Evolutionary conservation across 2,888 invertebrate genomes (phyloP).

Genomic region (Steinernema carpocapsae): DNA sequence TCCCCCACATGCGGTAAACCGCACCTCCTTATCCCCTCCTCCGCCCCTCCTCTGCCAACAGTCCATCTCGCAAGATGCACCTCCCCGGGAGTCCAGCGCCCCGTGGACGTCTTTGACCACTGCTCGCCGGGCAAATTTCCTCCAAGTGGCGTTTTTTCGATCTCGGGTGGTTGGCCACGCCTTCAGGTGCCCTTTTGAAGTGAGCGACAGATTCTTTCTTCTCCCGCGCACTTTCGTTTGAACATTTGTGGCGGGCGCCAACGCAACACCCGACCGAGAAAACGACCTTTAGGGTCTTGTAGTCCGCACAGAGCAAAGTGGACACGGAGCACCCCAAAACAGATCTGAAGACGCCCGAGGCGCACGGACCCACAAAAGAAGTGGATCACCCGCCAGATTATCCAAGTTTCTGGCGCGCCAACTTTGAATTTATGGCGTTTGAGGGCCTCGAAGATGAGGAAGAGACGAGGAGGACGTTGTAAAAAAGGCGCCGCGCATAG

Average conservation of each 20-base stretch:
- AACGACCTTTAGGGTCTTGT: too few relatives aligned
- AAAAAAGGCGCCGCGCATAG: constrained; percentile 19
- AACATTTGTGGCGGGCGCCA: constrained; percentile 5
- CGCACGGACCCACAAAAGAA: not conserved
- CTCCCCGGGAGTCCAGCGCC: constrained; percentile 27
- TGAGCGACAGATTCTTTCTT: constrained; percentile 2
- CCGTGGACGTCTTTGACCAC: constrained; percentile 4
- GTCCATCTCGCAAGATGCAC: constrained; percentile 9
- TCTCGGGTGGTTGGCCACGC: constrained; percentile 3
- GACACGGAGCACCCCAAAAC: not conserved
- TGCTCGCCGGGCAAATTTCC: not conserved
- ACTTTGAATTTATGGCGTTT: constrained; percentile 24
- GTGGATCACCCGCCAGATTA: constrained; percentile 12
- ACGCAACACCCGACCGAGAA: not conserved
- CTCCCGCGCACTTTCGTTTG: constrained; percentile 29
- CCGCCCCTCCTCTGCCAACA: not conserved
- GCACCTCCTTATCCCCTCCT: constrained; percentile 11
- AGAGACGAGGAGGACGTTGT: not conserved
- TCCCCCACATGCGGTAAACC: constrained; percentile 30
- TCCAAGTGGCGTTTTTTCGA: constrained; percentile 15
- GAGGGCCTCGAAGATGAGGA: not conserved
- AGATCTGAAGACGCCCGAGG: not conserved
- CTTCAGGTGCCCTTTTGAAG: constrained; percentile 3
- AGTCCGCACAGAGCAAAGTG: not conserved
- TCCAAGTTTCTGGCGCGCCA: constrained; percentile 18